phyloP scores from a whole-genome alignment of 1,140 invertebrate species.

The Drosophila pandora region DNA sequence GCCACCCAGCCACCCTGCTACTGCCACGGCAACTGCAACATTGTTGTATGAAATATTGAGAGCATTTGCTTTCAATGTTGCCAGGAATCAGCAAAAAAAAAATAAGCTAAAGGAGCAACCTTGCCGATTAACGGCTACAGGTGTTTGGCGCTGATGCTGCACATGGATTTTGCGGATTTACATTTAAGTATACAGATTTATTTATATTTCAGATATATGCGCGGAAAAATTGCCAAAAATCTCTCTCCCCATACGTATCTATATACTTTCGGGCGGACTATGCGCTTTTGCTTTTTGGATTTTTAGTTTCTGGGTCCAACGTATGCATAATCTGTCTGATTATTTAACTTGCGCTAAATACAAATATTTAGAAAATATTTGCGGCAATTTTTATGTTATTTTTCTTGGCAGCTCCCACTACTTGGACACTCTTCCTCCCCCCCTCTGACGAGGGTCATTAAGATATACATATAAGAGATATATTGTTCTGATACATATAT shows the following conservation, averaged over 20 bases:
- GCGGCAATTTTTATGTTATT: conserved; percentile 76
- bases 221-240: not conserved
- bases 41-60: conserved; percentile 47
- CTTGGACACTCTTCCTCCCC: conserved; percentile 30
- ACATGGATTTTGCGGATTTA: conserved; percentile 16
- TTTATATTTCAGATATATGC: not conserved
- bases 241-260: not conserved
- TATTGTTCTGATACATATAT: conserved; percentile 19
- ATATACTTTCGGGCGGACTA: not conserved
- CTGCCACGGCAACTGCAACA: conserved; percentile 46
- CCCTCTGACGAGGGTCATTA: conserved; percentile 67
- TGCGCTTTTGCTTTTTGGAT: conserved; percentile 48
- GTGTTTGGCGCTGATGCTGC: conserved; percentile 42
- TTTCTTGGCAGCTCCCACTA: conserved; percentile 68
- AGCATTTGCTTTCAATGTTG: conserved; percentile 36
- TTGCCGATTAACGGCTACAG: conserved; percentile 42
- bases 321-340: conserved; percentile 69
- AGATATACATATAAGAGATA: conserved; percentile 46
- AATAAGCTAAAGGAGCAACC: conserved; percentile 21
- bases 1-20: no score
- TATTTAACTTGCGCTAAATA: conserved; percentile 82
- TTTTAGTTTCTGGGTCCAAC: conserved; percentile 48
- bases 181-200: not conserved
- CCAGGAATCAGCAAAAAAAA: conserved; percentile 16
- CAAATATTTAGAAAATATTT: conserved; percentile 80